Evolutionary conservation across 2,797 vertebrate species (phyloP).

Genomic region (Sus cebifrons): DNA sequence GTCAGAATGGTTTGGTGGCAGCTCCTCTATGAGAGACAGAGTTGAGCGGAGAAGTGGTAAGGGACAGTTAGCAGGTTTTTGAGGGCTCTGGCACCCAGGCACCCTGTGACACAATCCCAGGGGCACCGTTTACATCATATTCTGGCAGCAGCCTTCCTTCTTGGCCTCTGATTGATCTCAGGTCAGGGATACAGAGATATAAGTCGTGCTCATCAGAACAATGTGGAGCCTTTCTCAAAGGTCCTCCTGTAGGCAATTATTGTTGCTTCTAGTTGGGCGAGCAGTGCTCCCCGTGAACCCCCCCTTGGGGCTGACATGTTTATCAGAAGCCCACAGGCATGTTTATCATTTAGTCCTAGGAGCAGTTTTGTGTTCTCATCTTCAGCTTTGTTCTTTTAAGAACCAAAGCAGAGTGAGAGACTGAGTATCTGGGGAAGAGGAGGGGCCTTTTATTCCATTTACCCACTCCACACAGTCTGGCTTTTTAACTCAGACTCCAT

Average conservation of each 20-base stretch:
- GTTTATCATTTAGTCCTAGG: background rate
- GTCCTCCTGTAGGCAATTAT: background rate
- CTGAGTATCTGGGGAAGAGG: background rate
- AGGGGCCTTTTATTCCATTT: background rate
- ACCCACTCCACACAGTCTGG: background rate
- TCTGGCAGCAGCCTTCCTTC: background rate
- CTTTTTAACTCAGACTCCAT: background rate
- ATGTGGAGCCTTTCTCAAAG: background rate
- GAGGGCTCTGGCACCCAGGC: background rate
- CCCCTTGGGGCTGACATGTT: background rate
- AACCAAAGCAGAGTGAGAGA: background rate
- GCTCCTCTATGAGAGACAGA: background rate
- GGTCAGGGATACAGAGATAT: background rate
- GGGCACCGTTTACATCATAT: background rate
- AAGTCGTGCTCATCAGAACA: background rate
- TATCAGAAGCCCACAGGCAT: background rate
- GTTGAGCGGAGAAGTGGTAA: background rate
- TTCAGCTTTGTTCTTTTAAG: constrained; percentile 30
- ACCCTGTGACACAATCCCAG: background rate
- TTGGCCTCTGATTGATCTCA: background rate
- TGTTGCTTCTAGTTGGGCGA: background rate
- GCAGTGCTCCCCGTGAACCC: background rate
- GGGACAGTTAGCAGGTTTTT: background rate
- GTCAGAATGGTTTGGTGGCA: constrained; percentile 20
- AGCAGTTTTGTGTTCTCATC: background rate